Evolutionary conservation across 2,797 vertebrate species (phyloP), one percentile per base, ranked within the genome.

Genomic region (Manis crassicaudata): DNA sequence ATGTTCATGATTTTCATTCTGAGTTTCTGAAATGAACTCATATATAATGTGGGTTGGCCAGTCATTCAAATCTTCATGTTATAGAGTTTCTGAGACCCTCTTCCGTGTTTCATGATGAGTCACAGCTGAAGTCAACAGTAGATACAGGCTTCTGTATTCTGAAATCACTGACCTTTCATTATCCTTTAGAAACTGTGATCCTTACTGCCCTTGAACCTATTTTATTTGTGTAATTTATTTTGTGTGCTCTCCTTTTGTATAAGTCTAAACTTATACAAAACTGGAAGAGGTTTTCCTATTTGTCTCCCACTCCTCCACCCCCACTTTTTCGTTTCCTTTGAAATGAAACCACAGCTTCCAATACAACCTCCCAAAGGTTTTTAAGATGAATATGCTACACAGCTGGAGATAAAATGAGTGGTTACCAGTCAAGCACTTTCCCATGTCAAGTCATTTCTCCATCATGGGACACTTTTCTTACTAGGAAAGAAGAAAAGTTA

Each of bases 341-440:
- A 97, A 96, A 88, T 92, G 80, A 97, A 93, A 92, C 81, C 68
- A 90, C 46, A 97, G 72, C 35, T 90, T 94, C 88, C 85, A 93
- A 87, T 43, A 93, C 70, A 94, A 40, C 46, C 65, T 96, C 63
- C 56, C 50, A 90, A 85, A 87, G 21, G 7, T 82, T 96, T 93
- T 90, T 20, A 80, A 88, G 58, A 95, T 29, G 83, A 93, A 67
- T 83, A 52, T 87, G 70, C 14, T 76, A 40, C 70, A 86, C 75
- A 93, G 88, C 92, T 94, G 92, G 80, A 93, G 68, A 50, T 50
- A 56, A 77, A 92, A 62, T 40, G 46, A 56, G 35, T 68, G 63
- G 82, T 92, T 86, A 88, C n/a, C 88, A 93, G 86, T 88, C 73
- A 82, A 92, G 94, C 6, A 32, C 18, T 93, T 96, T 75, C 35